These are phyloP conservation scores for Harpalus rufipes DNA, from an alignment of 2,888 invertebrate genomes.

Conservation along the genomic window DNA sequence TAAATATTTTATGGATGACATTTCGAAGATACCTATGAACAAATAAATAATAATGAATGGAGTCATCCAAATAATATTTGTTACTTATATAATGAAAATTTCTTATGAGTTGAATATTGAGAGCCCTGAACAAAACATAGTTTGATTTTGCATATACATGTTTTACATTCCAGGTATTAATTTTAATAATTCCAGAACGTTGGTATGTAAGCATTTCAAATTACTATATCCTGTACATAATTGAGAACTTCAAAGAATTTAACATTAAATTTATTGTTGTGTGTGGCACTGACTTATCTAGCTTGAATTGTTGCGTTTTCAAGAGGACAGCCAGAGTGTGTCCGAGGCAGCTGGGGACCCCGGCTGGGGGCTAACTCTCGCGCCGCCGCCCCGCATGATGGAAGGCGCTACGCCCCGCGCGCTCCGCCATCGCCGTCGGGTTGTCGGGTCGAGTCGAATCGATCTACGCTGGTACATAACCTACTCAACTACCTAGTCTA, in stretches of 20 bases:
- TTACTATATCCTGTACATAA: constrained; percentile 29
- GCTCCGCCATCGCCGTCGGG: constrained; percentile 6
- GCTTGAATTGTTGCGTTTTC: constrained; percentile 64
- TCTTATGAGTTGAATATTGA: constrained; percentile 15
- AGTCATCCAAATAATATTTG: constrained; percentile 25
- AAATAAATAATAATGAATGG: neutral
- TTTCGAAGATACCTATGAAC: neutral
- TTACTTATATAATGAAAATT: constrained; percentile 18
- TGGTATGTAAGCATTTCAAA: constrained; percentile 53
- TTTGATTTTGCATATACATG: constrained; percentile 25
- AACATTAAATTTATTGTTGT: constrained; percentile 46
- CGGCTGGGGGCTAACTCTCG: constrained; percentile 44
- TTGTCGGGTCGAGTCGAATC: constrained; percentile 31
- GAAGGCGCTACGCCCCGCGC: constrained; percentile 18
- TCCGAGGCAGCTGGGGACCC: constrained; percentile 21
- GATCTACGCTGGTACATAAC: constrained; percentile 58
- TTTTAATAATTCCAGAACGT: constrained; percentile 36
- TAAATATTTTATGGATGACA: constrained; percentile 25
- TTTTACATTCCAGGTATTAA: constrained; percentile 45
- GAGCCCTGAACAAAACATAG: constrained; percentile 1
- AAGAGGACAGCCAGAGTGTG: constrained; percentile 54
- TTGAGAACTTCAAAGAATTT: constrained; percentile 34
- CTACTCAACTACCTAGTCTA: constrained; percentile 58
- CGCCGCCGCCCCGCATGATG: constrained; percentile 2
- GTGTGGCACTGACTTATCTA: constrained; percentile 57